phyloP scores from a whole-genome alignment of 2,113 vertebrate genomes.

The Leptosomus discolor region DNA sequence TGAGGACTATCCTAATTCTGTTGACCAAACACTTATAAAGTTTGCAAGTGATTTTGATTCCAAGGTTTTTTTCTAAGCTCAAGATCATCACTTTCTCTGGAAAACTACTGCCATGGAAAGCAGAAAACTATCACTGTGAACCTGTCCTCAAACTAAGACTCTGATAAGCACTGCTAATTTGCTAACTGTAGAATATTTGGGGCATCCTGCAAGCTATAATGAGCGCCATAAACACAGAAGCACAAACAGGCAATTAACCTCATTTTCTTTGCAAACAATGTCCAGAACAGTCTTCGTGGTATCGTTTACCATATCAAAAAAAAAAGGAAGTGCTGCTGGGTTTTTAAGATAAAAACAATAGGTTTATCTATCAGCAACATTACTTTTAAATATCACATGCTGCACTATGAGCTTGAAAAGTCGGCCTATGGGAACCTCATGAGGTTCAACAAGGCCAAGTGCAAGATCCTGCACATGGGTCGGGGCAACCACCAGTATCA shows the following conservation, averaged over 20 bases:
- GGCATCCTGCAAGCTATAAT: background rate
- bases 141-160: background rate
- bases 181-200: background rate
- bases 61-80: background rate
- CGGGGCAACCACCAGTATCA: background rate
- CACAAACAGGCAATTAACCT: background rate
- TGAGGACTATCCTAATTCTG: background rate
- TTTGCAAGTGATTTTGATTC: background rate
- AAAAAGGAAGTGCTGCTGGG: background rate
- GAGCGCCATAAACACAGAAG: background rate
- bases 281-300: background rate
- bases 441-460: background rate
- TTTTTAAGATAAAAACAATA: background rate
- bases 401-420: background rate
- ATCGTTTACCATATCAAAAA: background rate
- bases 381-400: background rate
- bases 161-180: background rate
- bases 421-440: accelerated
- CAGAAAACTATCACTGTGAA: background rate
- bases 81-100: background rate
- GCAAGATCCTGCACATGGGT: background rate
- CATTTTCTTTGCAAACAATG: background rate
- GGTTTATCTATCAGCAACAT: background rate
- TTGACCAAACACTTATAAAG: background rate
- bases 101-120: background rate